Percentiles rank a stretch among this genome's conserved stretches.
phyloP scores from a whole-genome alignment of 2,888 invertebrate genomes.

The Limenitis arthemis region DNA sequence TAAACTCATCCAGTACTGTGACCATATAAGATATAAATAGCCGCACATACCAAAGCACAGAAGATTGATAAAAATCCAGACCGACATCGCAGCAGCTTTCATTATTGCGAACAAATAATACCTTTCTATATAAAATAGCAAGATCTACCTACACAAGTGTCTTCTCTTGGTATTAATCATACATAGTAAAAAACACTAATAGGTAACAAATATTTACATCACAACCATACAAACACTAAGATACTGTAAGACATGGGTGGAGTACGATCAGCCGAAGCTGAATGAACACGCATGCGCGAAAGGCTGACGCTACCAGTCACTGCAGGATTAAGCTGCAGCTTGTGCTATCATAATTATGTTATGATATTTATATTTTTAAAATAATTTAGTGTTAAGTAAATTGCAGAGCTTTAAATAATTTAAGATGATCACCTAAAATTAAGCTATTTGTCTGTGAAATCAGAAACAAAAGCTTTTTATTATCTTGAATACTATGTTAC shows the following conservation, averaged over 20 bases:
- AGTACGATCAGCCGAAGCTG: slow-evolving; percentile 46
- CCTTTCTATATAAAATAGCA: background rate
- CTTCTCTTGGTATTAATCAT: background rate
- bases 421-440: too few relatives aligned
- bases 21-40: slow-evolving; percentile 80
- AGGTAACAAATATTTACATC: slow-evolving; percentile 16
- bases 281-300: slow-evolving; percentile 41
- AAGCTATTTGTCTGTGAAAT: too few relatives aligned
- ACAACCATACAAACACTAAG: slow-evolving; percentile 22
- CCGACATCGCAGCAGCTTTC: slow-evolving; percentile 77
- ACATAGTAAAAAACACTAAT: slow-evolving; percentile 1
- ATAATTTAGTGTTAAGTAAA: too few relatives aligned
- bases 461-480: too few relatives aligned
- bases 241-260: slow-evolving; percentile 33
- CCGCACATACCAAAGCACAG: slow-evolving; percentile 81
- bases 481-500: too few relatives aligned
- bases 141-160: background rate
- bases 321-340: background rate
- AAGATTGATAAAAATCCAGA: slow-evolving; percentile 81
- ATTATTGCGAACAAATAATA: slow-evolving; percentile 37
- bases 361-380: too few relatives aligned
- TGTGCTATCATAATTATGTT: background rate
- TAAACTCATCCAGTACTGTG: slow-evolving; percentile 78
- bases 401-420: too few relatives aligned
- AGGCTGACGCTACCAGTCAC: background rate